Conservation (phyloP, 2,797 vertebrate species). For the Channallabes apus region DNA sequence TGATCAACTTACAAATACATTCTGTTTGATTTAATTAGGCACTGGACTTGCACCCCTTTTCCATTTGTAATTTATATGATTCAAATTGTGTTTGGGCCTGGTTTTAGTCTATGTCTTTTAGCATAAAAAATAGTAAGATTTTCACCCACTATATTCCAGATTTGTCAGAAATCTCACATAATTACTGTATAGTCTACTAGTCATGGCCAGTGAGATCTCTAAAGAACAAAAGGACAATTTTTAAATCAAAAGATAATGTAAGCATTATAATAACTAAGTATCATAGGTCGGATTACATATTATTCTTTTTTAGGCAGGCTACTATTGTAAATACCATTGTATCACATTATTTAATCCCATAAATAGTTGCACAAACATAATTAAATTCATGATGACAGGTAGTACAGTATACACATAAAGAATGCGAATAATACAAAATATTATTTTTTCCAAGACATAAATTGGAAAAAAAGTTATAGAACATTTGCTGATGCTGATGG, state of each 20-base stretch:
- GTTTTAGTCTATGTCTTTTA: background rate
- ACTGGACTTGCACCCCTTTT: background rate
- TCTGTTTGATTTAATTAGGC: background rate
- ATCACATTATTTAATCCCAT: background rate
- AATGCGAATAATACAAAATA: background rate
- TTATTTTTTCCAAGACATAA: too few species aligned
- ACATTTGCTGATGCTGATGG: background rate
- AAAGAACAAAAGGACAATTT: background rate
- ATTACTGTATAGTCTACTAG: background rate
- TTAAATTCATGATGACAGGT: background rate
- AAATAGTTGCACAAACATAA: background rate
- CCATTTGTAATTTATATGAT: background rate
- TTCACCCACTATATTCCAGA: background rate
- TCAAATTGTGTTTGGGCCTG: background rate
- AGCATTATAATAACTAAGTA: too few species aligned
- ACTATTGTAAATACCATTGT: background rate
- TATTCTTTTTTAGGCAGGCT: background rate
- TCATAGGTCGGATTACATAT: too few species aligned
- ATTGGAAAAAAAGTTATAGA: background rate
- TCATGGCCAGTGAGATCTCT: background rate
- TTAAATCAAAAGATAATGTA: too few species aligned
- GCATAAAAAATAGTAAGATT: background rate
- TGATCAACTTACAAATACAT: background rate
- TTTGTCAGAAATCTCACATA: background rate
- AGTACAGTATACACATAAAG: background rate